These are phyloP conservation scores for Myopa tessellatipennis DNA, from an alignment of 2,888 invertebrate species.

Conservation along the genomic window DNA sequence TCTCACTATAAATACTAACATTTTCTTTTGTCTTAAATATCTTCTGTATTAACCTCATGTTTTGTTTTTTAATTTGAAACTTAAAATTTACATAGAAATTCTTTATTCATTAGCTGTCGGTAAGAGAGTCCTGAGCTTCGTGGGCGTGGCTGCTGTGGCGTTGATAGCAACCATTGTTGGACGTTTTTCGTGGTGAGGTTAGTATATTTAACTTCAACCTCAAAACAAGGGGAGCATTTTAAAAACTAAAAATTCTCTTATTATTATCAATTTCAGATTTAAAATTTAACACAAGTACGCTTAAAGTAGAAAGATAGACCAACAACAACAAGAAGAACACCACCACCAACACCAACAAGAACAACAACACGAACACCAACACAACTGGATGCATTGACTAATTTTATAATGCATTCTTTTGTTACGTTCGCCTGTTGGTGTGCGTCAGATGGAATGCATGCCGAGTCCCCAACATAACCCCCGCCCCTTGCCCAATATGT, in stretches of 20 bases:
- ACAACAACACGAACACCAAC: not conserved
- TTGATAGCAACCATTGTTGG: conserved; percentile 54
- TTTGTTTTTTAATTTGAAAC: too few species aligned
- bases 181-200: conserved; percentile 60
- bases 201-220: conserved; percentile 39
- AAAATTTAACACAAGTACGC: too few species aligned
- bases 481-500: not conserved
- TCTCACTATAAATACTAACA: too few species aligned
- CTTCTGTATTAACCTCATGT: too few species aligned
- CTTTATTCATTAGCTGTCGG: conserved; percentile 41
- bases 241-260: not conserved
- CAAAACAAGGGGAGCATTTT: not conserved
- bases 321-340: not conserved
- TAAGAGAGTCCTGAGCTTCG: conserved; percentile 50
- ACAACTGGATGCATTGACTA: conserved; percentile 7
- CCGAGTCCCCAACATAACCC: not conserved
- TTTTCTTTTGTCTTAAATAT: too few species aligned
- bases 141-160: conserved; percentile 54
- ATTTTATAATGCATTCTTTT: not conserved
- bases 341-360: too few species aligned
- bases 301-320: not conserved
- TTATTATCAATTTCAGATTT: conserved; percentile 22
- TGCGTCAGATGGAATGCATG: not conserved
- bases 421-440: not conserved
- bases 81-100: not conserved